phyloP scores from a whole-genome alignment of 2,113 vertebrate genomes.

The Corythornis madagascariensis region DNA sequence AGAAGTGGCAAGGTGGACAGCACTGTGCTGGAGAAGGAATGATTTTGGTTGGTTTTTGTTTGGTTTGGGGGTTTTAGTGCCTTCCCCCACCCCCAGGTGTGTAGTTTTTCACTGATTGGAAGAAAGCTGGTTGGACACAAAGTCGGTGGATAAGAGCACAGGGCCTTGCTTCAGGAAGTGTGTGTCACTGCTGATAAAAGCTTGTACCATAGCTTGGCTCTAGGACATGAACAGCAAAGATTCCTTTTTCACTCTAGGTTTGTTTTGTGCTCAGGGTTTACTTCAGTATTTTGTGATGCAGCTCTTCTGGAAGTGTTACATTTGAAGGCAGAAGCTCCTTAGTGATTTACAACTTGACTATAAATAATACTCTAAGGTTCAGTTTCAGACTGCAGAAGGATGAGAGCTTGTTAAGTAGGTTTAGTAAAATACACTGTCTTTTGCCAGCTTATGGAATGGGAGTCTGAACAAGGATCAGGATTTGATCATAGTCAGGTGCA shows the following conservation, averaged over 20 bases:
- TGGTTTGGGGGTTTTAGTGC: neutral
- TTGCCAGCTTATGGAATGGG: neutral
- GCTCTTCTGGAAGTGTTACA: neutral
- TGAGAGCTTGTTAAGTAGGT: neutral
- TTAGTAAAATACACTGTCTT: neutral
- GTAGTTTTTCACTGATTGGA: neutral
- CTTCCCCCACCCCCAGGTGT: no score
- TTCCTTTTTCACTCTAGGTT: neutral
- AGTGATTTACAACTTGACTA: neutral
- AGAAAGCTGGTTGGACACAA: neutral
- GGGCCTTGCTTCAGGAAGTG: neutral
- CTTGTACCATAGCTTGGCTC: neutral
- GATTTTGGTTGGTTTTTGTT: neutral
- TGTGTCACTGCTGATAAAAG: neutral
- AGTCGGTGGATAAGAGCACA: neutral
- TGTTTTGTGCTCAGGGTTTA: neutral
- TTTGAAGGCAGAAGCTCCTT: neutral
- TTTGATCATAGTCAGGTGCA: neutral
- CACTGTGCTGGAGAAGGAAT: neutral
- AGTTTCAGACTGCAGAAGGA: neutral
- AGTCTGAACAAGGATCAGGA: neutral
- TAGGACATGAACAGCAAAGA: neutral
- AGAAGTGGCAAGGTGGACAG: rapidly evolving
- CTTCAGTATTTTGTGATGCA: neutral
- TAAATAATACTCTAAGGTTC: neutral